phyloP scores from a whole-genome alignment of 2,888 invertebrate species.

The Drosophila monieri region DNA sequence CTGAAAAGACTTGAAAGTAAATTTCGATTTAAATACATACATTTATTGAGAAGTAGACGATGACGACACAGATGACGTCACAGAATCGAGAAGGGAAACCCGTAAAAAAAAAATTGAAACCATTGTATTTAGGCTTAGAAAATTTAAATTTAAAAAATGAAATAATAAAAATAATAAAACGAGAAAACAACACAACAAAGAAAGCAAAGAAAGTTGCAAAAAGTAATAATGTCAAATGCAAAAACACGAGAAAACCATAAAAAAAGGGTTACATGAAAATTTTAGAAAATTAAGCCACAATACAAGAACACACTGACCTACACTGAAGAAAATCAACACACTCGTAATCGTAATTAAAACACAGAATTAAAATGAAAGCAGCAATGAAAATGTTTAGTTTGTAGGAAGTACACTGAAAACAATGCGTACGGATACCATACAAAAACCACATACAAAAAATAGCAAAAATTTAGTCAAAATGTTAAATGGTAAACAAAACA shows the following conservation, averaged over 20 bases:
- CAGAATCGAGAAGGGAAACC: conserved; percentile 24
- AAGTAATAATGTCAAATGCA: conserved; percentile 41
- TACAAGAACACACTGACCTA: conserved; percentile 12
- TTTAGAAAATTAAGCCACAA: conserved; percentile 65
- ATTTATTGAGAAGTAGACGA: conserved; percentile 58
- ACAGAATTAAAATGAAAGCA: conserved; percentile 56
- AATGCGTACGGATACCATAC: conserved; percentile 54
- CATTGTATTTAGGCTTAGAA: conserved; percentile 77
- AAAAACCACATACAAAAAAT: conserved; percentile 50
- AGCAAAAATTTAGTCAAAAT: conserved; percentile 74
- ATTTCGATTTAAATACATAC: conserved; percentile 75
- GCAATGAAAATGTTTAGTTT: conserved; percentile 72
- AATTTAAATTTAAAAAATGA: conserved; percentile 60
- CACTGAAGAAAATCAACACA: conserved; percentile 36
- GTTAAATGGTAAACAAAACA: conserved; percentile 63
- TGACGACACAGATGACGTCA: conserved; percentile 23
- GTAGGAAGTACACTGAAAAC: conserved; percentile 68
- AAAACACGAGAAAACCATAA: conserved; percentile 49
- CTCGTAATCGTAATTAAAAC: conserved; percentile 51
- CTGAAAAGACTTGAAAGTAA: conserved; percentile 77
- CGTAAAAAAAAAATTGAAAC: conserved; percentile 42
- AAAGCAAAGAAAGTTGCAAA: conserved; percentile 34
- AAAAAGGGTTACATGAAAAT: conserved; percentile 39
- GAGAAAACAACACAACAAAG: conserved; percentile 8
- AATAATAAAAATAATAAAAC: conserved; percentile 20